A percentile compares a stretch with the other conserved stretches of the same genome.
Conservation (phyloP, 2,888 invertebrate genomes). For the Julus scanicus region DNA sequence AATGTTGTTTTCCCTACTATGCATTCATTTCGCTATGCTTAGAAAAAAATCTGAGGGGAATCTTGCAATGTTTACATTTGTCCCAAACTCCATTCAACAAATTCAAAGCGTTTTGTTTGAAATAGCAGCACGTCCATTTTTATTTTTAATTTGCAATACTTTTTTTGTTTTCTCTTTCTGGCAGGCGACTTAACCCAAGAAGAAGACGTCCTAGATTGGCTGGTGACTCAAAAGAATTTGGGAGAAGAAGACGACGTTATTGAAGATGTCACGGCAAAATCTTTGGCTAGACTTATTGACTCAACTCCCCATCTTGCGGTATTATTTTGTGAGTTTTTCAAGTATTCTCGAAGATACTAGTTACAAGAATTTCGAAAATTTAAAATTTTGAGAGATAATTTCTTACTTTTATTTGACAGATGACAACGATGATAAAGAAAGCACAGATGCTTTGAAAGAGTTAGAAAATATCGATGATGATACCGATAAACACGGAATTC, state of each 20-base stretch:
- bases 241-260: slow-evolving; percentile 90
- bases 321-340: slow-evolving; percentile 82
- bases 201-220: slow-evolving; percentile 92
- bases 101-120: background rate
- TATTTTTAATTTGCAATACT: slow-evolving; percentile 19
- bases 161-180: background rate
- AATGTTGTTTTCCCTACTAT: too few species aligned
- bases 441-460: slow-evolving; percentile 84
- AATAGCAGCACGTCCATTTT: background rate
- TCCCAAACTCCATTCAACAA: background rate
- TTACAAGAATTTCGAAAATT: background rate
- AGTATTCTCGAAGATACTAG: too few species aligned
- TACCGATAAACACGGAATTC: slow-evolving; percentile 90
- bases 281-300: slow-evolving; percentile 85
- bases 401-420: slow-evolving; percentile 70
- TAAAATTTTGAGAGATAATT: background rate
- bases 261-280: slow-evolving; percentile 92
- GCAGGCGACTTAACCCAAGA: slow-evolving; percentile 86
- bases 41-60: background rate
- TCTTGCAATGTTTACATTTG: too few species aligned
- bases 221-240: slow-evolving; percentile 91
- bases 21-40: too few species aligned
- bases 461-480: slow-evolving; percentile 94
- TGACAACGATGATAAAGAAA: slow-evolving; percentile 89
- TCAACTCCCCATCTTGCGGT: slow-evolving; percentile 92